A percentile compares a stretch with the other conserved stretches of the same genome.
Conservation (phyloP, 2,888 invertebrate genomes). For the Cerceris rybyensis region DNA sequence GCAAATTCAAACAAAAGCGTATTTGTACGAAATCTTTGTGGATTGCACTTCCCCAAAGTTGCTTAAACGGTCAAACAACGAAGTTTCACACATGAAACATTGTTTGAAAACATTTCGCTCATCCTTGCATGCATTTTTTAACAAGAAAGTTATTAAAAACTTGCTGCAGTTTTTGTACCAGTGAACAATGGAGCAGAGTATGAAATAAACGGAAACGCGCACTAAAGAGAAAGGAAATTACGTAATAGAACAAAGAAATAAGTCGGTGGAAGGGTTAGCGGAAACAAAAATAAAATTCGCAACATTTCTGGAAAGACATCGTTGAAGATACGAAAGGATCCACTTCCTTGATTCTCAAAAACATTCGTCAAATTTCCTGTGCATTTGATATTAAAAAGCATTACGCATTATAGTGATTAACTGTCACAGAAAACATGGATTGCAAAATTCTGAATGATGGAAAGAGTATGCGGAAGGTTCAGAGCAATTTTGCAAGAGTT, state of each 20-base stretch:
- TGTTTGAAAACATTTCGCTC: too few species aligned
- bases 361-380: conserved; percentile 45
- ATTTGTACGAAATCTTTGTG: background rate
- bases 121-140: too few species aligned
- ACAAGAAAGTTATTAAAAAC: too few species aligned
- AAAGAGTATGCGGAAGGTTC: conserved; percentile 34
- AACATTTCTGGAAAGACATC: background rate
- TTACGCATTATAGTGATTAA: conserved; percentile 16
- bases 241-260: too few species aligned
- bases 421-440: conserved; percentile 17
- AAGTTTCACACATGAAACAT: too few species aligned
- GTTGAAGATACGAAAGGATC: background rate
- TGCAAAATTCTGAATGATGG: conserved; percentile 45
- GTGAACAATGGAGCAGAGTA: too few species aligned
- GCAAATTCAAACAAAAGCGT: background rate
- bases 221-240: too few species aligned
- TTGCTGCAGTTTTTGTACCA: too few species aligned
- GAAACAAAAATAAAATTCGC: background rate
- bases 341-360: conserved; percentile 42
- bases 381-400: conserved; percentile 51
- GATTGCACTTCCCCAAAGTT: background rate
- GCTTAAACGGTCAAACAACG: too few species aligned
- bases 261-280: background rate
- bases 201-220: too few species aligned
- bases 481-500: conserved; percentile 18